phyloP scores from a whole-genome alignment of 2,797 vertebrate species.

The Pempheris klunzingeri region DNA sequence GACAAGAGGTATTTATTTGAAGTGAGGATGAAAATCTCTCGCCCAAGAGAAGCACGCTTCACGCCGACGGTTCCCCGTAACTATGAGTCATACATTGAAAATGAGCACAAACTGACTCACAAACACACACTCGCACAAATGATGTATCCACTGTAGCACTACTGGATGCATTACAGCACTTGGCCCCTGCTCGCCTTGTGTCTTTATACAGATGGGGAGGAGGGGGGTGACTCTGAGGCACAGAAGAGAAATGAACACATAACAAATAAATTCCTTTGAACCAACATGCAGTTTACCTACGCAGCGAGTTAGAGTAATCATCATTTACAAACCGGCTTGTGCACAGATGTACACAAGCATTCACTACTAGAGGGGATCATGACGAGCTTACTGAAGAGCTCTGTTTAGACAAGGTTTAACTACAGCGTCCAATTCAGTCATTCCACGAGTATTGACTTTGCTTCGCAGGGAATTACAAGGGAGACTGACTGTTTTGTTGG shows the following conservation, averaged over 20 bases:
- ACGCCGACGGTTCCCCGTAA: constrained; percentile 5
- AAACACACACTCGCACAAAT: constrained; percentile 22
- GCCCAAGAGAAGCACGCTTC: constrained; percentile 15
- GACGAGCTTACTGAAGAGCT: constrained; percentile 48
- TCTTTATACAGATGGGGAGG: constrained; percentile 34
- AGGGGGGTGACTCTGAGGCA: constrained; percentile 24
- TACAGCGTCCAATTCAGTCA: constrained; percentile 49
- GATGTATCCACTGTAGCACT: not conserved
- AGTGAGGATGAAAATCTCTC: constrained; percentile 54
- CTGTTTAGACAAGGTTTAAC: constrained; percentile 69
- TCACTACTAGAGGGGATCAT: constrained; percentile 29
- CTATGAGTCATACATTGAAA: constrained; percentile 44
- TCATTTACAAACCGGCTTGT: constrained; percentile 21
- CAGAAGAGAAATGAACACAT: constrained; percentile 10
- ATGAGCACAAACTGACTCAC: constrained; percentile 40
- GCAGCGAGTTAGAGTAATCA: constrained; percentile 21
- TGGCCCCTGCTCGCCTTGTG: not conserved
- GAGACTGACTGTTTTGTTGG: constrained; percentile 29
- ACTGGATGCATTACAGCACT: constrained; percentile 20
- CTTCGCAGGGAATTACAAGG: constrained; percentile 53
- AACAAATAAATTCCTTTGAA: constrained; percentile 30
- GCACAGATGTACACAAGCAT: constrained; percentile 8
- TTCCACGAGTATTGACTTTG: constrained; percentile 53
- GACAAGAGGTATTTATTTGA: constrained; percentile 48
- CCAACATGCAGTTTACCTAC: constrained; percentile 29